Conservation (phyloP, 1,140 invertebrate species). For the Capitella teleta region DNA sequence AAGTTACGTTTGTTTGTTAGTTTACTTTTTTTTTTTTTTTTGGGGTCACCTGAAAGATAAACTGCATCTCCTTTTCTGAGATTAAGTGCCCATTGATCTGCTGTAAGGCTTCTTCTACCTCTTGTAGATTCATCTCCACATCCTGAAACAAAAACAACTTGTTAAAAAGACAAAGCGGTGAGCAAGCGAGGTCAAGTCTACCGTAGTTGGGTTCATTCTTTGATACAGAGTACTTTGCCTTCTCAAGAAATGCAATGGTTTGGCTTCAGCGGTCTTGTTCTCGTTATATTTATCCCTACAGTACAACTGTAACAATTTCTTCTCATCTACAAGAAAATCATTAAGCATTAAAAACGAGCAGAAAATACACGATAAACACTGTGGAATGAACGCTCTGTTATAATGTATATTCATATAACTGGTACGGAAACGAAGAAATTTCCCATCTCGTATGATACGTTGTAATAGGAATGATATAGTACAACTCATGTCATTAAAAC, state of each 20-base stretch:
- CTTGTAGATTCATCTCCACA: slow-evolving; percentile 34
- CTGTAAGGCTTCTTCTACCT: slow-evolving; percentile 32
- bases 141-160: slow-evolving; percentile 19
- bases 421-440: no score
- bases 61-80: slow-evolving; percentile 32
- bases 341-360: no score
- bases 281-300: slow-evolving; percentile 27
- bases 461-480: no score
- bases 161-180: no score
- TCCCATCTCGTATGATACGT: no score
- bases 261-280: slow-evolving; percentile 17
- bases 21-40: no score
- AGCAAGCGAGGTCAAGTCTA: no score
- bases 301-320: slow-evolving; percentile 26
- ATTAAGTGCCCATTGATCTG: slow-evolving; percentile 34
- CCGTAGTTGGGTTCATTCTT: slow-evolving; percentile 26
- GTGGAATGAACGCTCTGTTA: no score
- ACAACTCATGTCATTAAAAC: no score
- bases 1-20: no score
- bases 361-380: no score
- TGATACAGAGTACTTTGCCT: slow-evolving; percentile 34
- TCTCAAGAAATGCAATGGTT: slow-evolving; percentile 20
- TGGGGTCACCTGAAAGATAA: slow-evolving; percentile 17
- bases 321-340: slow-evolving; percentile 32
- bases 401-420: no score